Base-by-base conservation (phyloP, 2,113 vertebrate genomes). In the Anthoscopus minutus region DNA sequence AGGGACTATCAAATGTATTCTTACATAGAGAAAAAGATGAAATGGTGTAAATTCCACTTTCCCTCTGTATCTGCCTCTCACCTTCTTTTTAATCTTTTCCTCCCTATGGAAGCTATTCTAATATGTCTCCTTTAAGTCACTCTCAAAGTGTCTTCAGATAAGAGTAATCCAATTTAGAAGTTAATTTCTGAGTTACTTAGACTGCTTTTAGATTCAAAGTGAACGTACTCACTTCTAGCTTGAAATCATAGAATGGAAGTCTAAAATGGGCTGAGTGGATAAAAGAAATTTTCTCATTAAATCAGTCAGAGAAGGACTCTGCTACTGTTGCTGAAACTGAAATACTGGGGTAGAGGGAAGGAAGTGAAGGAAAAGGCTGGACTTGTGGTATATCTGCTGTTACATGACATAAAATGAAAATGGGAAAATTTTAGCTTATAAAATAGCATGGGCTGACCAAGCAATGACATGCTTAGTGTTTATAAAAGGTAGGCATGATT, bases 401-500 rank as follows among this genome's bases (percentile, higher is more conserved):
- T 62, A 16, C 15, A 24, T 7, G 7, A 12, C 6, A 8, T 38
- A 23, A 11, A 78, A 74, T 23, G 7, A 38, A 78, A 73, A 13
- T 20, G 7, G 15, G 17, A 45, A 73, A 73, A 66, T 1, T 53
- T 61, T 44, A 15, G 11, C 18, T 38, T 58, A n/a, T 28, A 31
- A 31, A 5, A 44, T 61, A 28, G 2, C 51, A 70, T 3, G 48
- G 40, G 16, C 9, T 51, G 33, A 70, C 27, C 27, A 74, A 86
- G 28, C 7, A 47, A 27, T 70, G 13, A n/a, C n/a, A 22, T n/a
- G 6, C 2, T 57, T 48, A 48, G 4, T 8, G 11, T 72, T 15
- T 37, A 44, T 20, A n/a, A 38, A 77, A 76, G 3, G 7, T 56
- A 64, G 21, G 4, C 0, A 0, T 44, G 23, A 67, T 40, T 40